Percentiles rank a stretch among this genome's conserved stretches.
Conservation (phyloP, 2,888 invertebrate species). For the Phortica okadai region DNA sequence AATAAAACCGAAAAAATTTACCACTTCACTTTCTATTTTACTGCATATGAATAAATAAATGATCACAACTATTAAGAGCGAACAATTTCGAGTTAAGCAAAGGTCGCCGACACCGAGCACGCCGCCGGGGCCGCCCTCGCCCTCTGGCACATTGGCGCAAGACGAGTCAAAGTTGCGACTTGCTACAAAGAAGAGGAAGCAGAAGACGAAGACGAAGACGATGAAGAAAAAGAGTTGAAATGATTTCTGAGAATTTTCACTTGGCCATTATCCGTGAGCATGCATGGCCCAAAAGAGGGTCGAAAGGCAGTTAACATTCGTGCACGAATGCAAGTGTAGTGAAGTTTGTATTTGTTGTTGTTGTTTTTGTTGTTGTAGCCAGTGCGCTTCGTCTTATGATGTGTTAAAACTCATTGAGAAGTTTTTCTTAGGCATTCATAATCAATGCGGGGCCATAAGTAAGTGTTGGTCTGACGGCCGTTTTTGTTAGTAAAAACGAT, state of each 20-base stretch:
- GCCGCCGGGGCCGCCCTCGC: not conserved
- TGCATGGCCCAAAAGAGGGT: not conserved
- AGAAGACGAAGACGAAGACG: not conserved
- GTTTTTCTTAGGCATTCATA: not conserved
- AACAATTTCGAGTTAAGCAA: too few relatives aligned
- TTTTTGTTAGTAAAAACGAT: not conserved
- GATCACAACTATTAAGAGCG: not conserved
- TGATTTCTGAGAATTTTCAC: slow-evolving; percentile 8
- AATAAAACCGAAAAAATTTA: not conserved
- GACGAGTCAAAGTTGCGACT: not conserved
- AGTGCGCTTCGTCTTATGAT: not conserved
- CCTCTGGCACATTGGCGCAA: not conserved
- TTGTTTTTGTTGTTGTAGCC: not conserved
- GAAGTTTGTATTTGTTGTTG: not conserved
- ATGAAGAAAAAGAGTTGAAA: not conserved
- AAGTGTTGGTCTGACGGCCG: not conserved
- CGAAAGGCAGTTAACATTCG: not conserved
- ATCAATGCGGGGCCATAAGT: not conserved
- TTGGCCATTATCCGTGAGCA: not conserved
- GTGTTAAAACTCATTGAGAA: slow-evolving; percentile 9
- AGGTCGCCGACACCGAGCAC: too few relatives aligned
- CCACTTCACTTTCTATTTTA: slow-evolving; percentile 14
- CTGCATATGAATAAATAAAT: not conserved
- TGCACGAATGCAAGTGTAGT: not conserved
- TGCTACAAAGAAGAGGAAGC: too few relatives aligned